Evolutionary conservation across 2,797 vertebrate species (phyloP).

Genomic region (Pangasius sanitwongsei): DNA sequence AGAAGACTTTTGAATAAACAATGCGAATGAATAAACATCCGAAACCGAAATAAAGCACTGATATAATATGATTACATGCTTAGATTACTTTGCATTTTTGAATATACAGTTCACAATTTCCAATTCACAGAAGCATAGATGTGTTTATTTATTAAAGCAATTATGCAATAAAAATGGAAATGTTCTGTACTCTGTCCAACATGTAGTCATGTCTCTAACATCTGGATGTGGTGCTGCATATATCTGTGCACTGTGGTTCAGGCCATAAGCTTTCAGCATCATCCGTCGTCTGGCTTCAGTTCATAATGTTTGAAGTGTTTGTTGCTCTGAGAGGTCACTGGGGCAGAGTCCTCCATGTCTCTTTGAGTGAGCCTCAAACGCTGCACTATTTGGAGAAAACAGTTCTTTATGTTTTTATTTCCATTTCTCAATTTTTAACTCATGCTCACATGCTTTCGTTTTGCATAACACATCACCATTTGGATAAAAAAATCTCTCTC

Average conservation of each 20-base stretch:
- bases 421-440: constrained; percentile 25
- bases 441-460: constrained; percentile 18
- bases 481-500: constrained; percentile 44
- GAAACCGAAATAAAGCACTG: constrained; percentile 24
- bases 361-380: constrained; percentile 45
- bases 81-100: constrained; percentile 20
- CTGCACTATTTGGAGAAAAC: constrained; percentile 26
- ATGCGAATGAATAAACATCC: constrained; percentile 43
- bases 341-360: constrained; percentile 31
- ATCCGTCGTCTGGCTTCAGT: constrained; percentile 33
- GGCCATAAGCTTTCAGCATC: constrained; percentile 15
- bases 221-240: constrained; percentile 31
- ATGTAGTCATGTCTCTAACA: background rate
- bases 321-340: constrained; percentile 39
- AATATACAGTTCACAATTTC: background rate
- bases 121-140: background rate
- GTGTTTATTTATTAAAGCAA: constrained; percentile 19
- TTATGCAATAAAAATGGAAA: background rate
- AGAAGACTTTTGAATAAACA: constrained; percentile 50
- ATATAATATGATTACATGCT: constrained; percentile 54
- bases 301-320: constrained; percentile 29
- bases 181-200: background rate
- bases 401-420: constrained; percentile 36
- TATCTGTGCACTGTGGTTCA: constrained; percentile 2
- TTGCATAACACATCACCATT: constrained; percentile 51